Percentiles rank a stretch among this genome's conserved stretches.
These are phyloP conservation scores for Pandemis corylana DNA, from an alignment of 2,888 invertebrate species.

Conservation along the genomic window DNA sequence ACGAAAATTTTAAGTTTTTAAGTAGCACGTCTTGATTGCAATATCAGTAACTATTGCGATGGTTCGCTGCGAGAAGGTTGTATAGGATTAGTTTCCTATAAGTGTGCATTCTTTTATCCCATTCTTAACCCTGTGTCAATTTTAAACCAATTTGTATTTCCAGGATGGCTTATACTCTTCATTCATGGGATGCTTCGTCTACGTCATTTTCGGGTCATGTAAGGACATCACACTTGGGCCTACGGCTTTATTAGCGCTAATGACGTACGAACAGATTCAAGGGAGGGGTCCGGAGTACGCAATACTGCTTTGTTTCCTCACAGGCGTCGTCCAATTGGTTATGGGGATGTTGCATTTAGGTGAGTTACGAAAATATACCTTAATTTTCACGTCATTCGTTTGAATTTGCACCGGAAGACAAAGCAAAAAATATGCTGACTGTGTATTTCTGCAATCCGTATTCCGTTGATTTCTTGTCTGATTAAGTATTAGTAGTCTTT, in stretches of 20 bases:
- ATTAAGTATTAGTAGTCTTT: background rate
- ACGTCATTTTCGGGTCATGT: slow-evolving; percentile 94
- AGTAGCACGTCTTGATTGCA: no score
- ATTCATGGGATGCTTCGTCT: slow-evolving; percentile 97
- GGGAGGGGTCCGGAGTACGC: slow-evolving; percentile 91
- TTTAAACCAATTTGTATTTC: slow-evolving; percentile 47
- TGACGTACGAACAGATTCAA: slow-evolving; percentile 92
- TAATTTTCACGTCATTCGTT: background rate
- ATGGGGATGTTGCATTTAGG: slow-evolving; percentile 94
- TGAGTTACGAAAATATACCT: slow-evolving; percentile 63
- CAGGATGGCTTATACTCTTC: slow-evolving; percentile 98
- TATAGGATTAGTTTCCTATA: no score
- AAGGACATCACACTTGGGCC: slow-evolving; percentile 96
- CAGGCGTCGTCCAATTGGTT: slow-evolving; percentile 91
- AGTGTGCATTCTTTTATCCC: background rate
- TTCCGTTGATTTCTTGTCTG: slow-evolving; percentile 13
- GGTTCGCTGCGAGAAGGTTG: no score
- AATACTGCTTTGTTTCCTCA: slow-evolving; percentile 92
- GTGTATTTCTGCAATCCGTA: background rate
- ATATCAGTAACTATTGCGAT: no score
- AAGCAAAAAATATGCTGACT: background rate
- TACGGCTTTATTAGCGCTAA: slow-evolving; percentile 96
- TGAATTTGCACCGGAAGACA: background rate
- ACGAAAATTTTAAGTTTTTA: no score
- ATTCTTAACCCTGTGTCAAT: background rate